Evolutionary conservation across 2,888 invertebrate species (phyloP).

Genomic region (Lasioglossum morio): DNA sequence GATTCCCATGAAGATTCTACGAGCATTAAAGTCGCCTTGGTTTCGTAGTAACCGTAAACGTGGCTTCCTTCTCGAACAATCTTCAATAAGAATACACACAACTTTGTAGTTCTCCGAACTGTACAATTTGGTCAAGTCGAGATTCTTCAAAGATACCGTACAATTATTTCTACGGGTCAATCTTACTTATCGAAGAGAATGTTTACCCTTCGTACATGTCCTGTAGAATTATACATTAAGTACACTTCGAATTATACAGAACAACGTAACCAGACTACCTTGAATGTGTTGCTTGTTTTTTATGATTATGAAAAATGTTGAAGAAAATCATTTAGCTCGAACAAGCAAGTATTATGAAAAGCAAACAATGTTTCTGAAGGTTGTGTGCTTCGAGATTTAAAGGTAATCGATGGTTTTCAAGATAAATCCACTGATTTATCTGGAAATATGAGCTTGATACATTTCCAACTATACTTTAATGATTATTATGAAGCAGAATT

Average conservation of each 20-base stretch:
- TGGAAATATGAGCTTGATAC: background rate
- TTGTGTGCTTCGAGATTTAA: background rate
- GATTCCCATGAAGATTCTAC: conserved; percentile 5
- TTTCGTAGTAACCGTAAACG: conserved; percentile 13
- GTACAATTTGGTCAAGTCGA: background rate
- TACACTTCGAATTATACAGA: background rate
- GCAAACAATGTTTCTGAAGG: background rate
- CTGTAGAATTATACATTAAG: background rate
- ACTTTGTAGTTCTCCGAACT: background rate
- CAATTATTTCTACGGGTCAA: background rate
- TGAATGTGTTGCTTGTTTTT: background rate
- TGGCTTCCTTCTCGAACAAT: background rate
- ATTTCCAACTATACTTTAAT: background rate
- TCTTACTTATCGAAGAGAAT: background rate
- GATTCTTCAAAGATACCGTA: background rate
- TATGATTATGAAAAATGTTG: background rate
- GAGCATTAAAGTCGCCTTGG: background rate
- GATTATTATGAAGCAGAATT: background rate
- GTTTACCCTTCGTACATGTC: background rate
- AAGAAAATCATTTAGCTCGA: background rate
- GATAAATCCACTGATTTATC: background rate
- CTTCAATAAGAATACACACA: background rate
- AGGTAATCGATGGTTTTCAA: background rate
- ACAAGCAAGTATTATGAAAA: background rate
- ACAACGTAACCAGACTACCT: background rate